Evolutionary conservation across 2,888 invertebrate genomes (phyloP).

Genomic region (Nomada fabriciana): DNA sequence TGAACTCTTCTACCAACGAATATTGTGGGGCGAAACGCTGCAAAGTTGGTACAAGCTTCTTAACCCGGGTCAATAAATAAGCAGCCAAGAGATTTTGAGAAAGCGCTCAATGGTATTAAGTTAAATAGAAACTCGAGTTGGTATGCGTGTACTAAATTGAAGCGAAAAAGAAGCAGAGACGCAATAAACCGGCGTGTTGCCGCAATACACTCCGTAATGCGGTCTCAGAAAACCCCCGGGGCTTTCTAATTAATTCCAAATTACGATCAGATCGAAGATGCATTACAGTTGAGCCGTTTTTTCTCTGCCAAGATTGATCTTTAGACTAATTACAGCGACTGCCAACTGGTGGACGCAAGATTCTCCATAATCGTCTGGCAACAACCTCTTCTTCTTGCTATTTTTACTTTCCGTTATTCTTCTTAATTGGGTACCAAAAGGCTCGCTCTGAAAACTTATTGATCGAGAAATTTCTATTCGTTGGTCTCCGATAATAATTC

Average conservation of each 20-base stretch:
- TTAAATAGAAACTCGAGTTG: neutral
- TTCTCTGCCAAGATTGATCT: slow-evolving; percentile 12
- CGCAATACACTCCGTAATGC: neutral
- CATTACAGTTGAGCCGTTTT: slow-evolving; percentile 10
- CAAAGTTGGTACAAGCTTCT: too few species aligned
- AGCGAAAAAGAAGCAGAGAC: neutral
- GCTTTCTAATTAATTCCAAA: slow-evolving; percentile 47
- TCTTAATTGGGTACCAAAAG: neutral
- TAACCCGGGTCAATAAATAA: too few species aligned
- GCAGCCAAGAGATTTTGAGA: too few species aligned
- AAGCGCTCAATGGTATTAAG: neutral
- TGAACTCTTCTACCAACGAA: too few species aligned
- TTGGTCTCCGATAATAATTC: neutral
- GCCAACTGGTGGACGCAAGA: neutral
- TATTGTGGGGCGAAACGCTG: too few species aligned
- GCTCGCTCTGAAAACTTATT: too few species aligned
- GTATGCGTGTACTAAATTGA: neutral
- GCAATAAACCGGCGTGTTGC: neutral
- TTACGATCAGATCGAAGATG: slow-evolving; percentile 38
- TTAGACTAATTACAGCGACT: slow-evolving; percentile 12
- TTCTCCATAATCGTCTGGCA: neutral
- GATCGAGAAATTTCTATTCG: neutral
- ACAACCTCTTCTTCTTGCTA: neutral
- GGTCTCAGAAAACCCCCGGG: slow-evolving; percentile 6
- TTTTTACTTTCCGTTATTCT: neutral